Conservation (phyloP, 92 coral and sea anemone species). For the Heteractis magnifica region DNA sequence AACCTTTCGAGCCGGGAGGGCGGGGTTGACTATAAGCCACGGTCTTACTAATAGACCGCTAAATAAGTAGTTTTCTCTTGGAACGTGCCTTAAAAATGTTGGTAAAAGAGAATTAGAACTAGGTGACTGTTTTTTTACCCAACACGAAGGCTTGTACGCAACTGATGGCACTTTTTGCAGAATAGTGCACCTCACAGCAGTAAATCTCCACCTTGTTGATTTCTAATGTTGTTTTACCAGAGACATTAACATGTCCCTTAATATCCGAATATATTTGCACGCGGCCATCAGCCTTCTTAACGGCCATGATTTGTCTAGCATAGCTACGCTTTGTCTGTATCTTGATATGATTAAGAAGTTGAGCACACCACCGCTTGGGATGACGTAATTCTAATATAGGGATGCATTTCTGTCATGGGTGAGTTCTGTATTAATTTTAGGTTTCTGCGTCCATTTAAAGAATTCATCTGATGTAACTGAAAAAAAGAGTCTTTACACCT, state of each 20-base stretch:
- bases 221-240: constrained; percentile 6
- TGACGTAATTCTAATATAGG: neutral
- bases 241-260: neutral
- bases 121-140: constrained; percentile 5
- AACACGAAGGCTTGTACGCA: constrained; percentile 17
- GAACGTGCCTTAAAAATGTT: too few relatives aligned
- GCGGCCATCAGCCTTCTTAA: constrained; percentile 16
- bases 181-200: constrained; percentile 34
- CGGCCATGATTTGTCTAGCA: neutral
- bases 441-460: constrained; percentile 5
- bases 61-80: too few relatives aligned
- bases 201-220: constrained; percentile 10
- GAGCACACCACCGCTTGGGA: neutral
- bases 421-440: neutral
- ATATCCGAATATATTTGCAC: constrained; percentile 12
- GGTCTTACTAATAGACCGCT: too few relatives aligned
- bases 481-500: too few relatives aligned
- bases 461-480: neutral
- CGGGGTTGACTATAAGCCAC: too few relatives aligned
- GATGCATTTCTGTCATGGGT: neutral
- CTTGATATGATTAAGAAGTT: neutral
- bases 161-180: constrained; percentile 13
- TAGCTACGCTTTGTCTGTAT: neutral
- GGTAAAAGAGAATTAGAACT: too few relatives aligned
- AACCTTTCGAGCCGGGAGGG: too few relatives aligned